Evolutionary conservation across 2,113 vertebrate species (phyloP).

Genomic region (Anoplopoma fimbria): DNA sequence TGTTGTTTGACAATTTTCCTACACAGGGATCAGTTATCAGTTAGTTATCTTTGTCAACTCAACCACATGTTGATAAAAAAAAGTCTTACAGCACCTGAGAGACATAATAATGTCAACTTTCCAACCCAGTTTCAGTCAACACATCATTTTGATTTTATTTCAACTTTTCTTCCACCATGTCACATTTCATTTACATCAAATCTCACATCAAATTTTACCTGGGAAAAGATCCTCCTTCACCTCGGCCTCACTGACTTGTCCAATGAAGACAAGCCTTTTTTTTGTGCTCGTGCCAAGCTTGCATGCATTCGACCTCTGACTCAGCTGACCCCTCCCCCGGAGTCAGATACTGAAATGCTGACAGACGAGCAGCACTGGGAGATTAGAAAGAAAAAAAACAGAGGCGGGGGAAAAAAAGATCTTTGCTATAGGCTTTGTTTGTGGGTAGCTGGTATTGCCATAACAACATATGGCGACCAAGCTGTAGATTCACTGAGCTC

Average conservation of each 20-base stretch:
- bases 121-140: constrained; percentile 4
- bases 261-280: constrained; percentile 54
- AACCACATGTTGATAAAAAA: neutral
- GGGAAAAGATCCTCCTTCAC: neutral
- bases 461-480: constrained; percentile 80
- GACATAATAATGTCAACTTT: neutral
- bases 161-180: constrained; percentile 3
- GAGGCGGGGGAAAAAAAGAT: neutral
- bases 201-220: constrained; percentile 8
- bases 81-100: no score
- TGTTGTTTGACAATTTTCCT: no score
- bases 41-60: neutral
- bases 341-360: constrained; percentile 68
- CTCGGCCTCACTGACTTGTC: constrained; percentile 16
- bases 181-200: constrained; percentile 29
- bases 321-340: constrained; percentile 60
- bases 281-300: constrained; percentile 53
- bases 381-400: constrained; percentile 61
- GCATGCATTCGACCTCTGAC: constrained; percentile 68
- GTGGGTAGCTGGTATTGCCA: constrained; percentile 70
- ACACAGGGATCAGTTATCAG: no score
- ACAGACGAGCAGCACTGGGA: constrained; percentile 56
- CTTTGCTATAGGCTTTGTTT: constrained; percentile 63
- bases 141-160: constrained; percentile 33
- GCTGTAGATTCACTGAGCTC: constrained; percentile 73